Base-by-base conservation (phyloP, 2,888 invertebrate genomes). In the Plagodis dolabraria region DNA sequence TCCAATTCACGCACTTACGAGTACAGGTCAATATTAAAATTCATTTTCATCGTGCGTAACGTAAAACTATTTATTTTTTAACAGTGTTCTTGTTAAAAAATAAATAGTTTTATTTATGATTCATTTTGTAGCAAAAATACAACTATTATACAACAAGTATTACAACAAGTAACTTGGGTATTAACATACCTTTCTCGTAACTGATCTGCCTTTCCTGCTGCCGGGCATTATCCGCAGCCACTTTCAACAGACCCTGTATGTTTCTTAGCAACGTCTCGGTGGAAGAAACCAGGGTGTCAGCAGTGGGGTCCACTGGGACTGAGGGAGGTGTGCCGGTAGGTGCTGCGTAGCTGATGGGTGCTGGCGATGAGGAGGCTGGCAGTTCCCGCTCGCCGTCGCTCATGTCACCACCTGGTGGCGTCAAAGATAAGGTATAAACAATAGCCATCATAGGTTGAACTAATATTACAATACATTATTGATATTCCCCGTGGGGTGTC, bases 151-250 rank as follows among this genome's bases (percentile, higher is more conserved):
- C n/a, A n/a, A n/a, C n/a, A n/a, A n/a, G n/a, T 22, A 22, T 22
- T 22, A 22, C 1, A 2, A 22, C 4, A 22, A 22, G 22, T 1
- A 22, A 22, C 22, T 1, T 22, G 22, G 4, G 4, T 1, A 22
- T 22, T 22, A 22, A 22, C 1, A 0, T 35, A 99, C 99, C 98
- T 97, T 98, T 98, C 93, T 99, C 99, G 89, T 98, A 97, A 94
- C 96, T 97, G 90, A 98, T 97, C 92, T 99, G 98, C 72, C 98
- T 94, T 89, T 99, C 99, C 91, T 98, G 98, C 82, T 98, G 98
- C 76, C 98, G 95, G 56, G 98, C 98, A 91, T 98, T 98, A 89
- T 99, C 98, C 2, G 98, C 98, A n/a, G 99, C 99, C 64, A 99
- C 98, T 91, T 99, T 98, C 67, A 99, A 95, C 68, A 99, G 94